Evolutionary conservation across 2,797 vertebrate species (phyloP), one percentile per base, ranked within the genome.

Genomic region (Setipinna tenuifilis): DNA sequence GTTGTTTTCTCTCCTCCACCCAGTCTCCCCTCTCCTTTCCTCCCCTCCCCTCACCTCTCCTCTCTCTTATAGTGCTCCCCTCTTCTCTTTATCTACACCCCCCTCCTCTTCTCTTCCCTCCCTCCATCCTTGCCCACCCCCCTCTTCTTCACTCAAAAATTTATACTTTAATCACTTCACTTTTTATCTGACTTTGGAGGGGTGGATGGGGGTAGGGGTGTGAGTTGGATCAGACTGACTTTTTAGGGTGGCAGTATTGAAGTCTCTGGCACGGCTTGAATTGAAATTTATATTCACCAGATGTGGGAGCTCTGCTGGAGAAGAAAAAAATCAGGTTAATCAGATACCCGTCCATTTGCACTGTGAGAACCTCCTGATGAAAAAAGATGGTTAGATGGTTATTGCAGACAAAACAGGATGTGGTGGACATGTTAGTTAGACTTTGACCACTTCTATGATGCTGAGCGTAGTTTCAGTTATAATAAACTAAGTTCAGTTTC

Each of bases 291-390:
- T 83, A 48, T 83, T 83, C 62, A 41, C 44, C 48, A 82, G 58
- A 87, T 83, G 68, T 57, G 25, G 44, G 54, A 85, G 84, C 41
- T 46, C 44, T 78, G 4, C 35, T 41, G 44, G 17, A 17, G 16
- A 19, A 44, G 17, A 6, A 21, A 19, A 78, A 83, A 88, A 82
- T n/a, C 57, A 71, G 80, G 82, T 84, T 71, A 83, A 82, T 88
- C 86, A 88, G 71, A 83, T 80, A 82, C 58, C 48, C 59, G 25
- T 82, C 68, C 83, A 83, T 83, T 83, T 78, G 71, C 5, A 78
- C 31, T 6, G 17, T 17, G 41, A 25, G 5, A 7, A 44, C 71
- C 71, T 44, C 44, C 44, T 25, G 16, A 10, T 7, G 19, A 31
- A 31, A 78, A 44, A 78, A 35, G 50, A 54, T 54, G 50, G 9